Percentiles rank a stretch among this genome's conserved stretches.
phyloP scores from a whole-genome alignment of 2,888 invertebrate genomes.

The Autographa pulchrina region DNA sequence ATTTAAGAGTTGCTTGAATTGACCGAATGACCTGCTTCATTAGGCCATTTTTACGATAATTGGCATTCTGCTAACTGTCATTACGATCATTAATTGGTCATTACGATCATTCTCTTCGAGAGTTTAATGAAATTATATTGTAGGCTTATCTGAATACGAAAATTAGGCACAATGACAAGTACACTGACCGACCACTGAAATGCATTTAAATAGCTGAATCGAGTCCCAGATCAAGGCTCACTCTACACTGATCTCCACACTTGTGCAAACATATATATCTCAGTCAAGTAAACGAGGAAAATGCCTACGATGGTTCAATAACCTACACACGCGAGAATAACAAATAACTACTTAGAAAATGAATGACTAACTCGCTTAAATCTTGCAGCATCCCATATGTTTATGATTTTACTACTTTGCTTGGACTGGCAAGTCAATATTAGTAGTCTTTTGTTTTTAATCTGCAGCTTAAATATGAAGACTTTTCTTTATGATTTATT shows the following conservation, averaged over 20 bases:
- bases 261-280: slow-evolving; percentile 14
- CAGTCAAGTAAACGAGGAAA: slow-evolving; percentile 48
- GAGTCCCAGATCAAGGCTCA: background rate
- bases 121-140: too few species aligned
- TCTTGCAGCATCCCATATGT: slow-evolving; percentile 38
- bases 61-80: too few species aligned
- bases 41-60: too few species aligned
- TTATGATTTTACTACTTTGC: slow-evolving; percentile 8
- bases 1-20: too few species aligned
- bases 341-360: slow-evolving; percentile 43
- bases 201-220: background rate
- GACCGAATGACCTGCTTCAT: too few species aligned
- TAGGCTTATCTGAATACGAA: too few species aligned
- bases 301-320: slow-evolving; percentile 44
- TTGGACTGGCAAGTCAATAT: background rate
- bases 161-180: too few species aligned
- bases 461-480: too few species aligned
- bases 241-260: background rate
- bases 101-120: too few species aligned
- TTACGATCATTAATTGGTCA: too few species aligned
- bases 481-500: too few species aligned
- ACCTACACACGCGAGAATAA: slow-evolving; percentile 33
- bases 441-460: background rate
- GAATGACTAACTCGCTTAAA: slow-evolving; percentile 45
- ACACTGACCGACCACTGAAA: too few species aligned